Evolutionary conservation across 2,797 vertebrate genomes (phyloP).

Genomic region (Notolabrus celidotus): DNA sequence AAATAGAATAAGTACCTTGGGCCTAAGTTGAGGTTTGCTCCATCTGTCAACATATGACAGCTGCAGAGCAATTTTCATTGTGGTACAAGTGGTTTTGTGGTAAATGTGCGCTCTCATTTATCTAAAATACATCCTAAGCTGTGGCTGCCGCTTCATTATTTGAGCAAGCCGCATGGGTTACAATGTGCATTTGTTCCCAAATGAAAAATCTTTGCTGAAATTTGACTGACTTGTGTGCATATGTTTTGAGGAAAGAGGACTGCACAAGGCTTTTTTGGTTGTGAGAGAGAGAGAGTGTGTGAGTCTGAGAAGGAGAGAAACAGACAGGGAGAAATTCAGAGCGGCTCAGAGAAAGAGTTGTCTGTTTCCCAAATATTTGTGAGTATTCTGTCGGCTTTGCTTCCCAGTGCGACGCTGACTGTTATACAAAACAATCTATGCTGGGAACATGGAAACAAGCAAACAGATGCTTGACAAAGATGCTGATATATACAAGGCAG

Average conservation of each 20-base stretch:
- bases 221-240: slow-evolving; percentile 69
- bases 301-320: slow-evolving; percentile 22
- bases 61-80: slow-evolving; percentile 85
- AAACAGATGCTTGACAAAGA: slow-evolving; percentile 27
- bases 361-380: slow-evolving; percentile 51
- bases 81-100: slow-evolving; percentile 85
- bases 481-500: background rate
- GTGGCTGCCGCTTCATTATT: slow-evolving; percentile 82
- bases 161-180: slow-evolving; percentile 73
- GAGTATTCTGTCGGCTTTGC: slow-evolving; percentile 17
- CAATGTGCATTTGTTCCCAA: slow-evolving; percentile 79
- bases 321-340: slow-evolving; percentile 21
- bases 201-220: slow-evolving; percentile 75
- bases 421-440: slow-evolving; percentile 16
- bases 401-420: slow-evolving; percentile 20
- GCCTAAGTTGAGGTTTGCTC: slow-evolving; percentile 83
- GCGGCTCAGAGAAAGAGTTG: slow-evolving; percentile 18
- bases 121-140: slow-evolving; percentile 83
- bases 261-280: slow-evolving; percentile 54
- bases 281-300: slow-evolving; percentile 14
- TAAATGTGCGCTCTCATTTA: slow-evolving; percentile 82
- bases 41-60: slow-evolving; percentile 85
- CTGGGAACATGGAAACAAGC: slow-evolving; percentile 24
- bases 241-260: slow-evolving; percentile 67
- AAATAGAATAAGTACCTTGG: slow-evolving; percentile 83